These are phyloP conservation scores for Argentina silus DNA, from an alignment of 2,797 vertebrate genomes.

Conservation along the genomic window DNA sequence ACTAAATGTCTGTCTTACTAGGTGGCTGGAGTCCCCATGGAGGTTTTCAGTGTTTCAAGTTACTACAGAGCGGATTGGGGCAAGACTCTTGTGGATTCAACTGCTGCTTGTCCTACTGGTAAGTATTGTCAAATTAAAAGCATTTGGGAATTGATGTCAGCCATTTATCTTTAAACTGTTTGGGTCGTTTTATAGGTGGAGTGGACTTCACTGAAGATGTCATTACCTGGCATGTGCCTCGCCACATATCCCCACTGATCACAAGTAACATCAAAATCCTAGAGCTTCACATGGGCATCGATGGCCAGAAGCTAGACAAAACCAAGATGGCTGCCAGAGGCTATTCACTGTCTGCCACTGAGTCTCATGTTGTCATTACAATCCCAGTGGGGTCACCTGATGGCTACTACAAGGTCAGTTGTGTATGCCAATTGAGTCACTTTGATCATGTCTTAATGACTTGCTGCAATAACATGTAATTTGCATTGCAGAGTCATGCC, in stretches of 20 bases:
- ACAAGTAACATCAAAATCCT: conserved; percentile 59
- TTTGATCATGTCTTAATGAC: neutral
- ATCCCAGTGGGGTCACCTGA: conserved; percentile 84
- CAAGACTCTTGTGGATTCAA: conserved; percentile 73
- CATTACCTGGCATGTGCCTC: conserved; percentile 85
- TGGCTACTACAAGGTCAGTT: conserved; percentile 85
- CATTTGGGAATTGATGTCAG: neutral
- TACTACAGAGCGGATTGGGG: conserved; percentile 75
- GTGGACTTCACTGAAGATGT: conserved; percentile 67
- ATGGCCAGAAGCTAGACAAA: conserved; percentile 73
- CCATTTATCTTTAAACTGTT: neutral
- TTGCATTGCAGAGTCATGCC: conserved; percentile 73
- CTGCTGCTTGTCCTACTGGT: conserved; percentile 80
- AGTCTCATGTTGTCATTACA: conserved; percentile 69
- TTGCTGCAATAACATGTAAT: neutral
- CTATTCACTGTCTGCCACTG: conserved; percentile 66
- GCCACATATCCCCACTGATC: conserved; percentile 66
- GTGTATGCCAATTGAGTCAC: neutral
- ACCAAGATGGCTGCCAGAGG: conserved; percentile 72
- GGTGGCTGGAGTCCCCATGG: conserved; percentile 81
- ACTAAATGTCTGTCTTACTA: conserved; percentile 34
- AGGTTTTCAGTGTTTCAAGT: conserved; percentile 74
- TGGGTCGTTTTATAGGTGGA: conserved; percentile 69
- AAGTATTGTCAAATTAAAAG: neutral
- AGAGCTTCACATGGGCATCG: conserved; percentile 79